phyloP scores from a whole-genome alignment of 2,797 vertebrate species.

The Xiphorhynchus erythropygius region DNA sequence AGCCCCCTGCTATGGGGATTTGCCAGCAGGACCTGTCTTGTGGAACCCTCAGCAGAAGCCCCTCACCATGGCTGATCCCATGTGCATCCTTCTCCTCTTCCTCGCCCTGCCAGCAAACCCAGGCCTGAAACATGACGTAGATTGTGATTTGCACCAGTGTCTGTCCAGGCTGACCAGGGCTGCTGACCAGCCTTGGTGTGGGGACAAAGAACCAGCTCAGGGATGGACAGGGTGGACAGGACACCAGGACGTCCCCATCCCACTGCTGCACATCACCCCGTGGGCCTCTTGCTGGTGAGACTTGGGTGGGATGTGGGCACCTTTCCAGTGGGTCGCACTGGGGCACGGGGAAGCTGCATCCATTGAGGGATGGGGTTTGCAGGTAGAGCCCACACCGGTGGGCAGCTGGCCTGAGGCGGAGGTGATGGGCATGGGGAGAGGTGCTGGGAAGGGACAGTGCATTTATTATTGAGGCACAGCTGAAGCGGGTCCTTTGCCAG shows the following conservation, averaged over 20 bases:
- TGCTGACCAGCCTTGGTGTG: fast-evolving
- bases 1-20: fast-evolving
- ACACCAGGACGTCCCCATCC: neutral
- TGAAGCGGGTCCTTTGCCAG: slow-evolving; percentile 52
- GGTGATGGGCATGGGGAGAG: neutral
- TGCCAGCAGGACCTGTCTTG: neutral
- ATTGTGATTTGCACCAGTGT: fast-evolving
- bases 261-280: fast-evolving
- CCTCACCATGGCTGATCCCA: fast-evolving
- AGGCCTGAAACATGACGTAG: fast-evolving
- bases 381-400: neutral
- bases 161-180: neutral
- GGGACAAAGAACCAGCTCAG: neutral
- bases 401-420: neutral
- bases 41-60: neutral
- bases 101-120: neutral
- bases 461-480: slow-evolving; percentile 43
- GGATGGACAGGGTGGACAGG: neutral
- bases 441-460: slow-evolving; percentile 31
- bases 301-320: neutral
- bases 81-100: neutral
- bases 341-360: fast-evolving
- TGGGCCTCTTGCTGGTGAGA: neutral
- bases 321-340: fast-evolving
- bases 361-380: fast-evolving